Percentiles rank a stretch among this genome's conserved stretches.
Conservation (phyloP, 2,797 vertebrate species). For the Sebastes iracundus region DNA sequence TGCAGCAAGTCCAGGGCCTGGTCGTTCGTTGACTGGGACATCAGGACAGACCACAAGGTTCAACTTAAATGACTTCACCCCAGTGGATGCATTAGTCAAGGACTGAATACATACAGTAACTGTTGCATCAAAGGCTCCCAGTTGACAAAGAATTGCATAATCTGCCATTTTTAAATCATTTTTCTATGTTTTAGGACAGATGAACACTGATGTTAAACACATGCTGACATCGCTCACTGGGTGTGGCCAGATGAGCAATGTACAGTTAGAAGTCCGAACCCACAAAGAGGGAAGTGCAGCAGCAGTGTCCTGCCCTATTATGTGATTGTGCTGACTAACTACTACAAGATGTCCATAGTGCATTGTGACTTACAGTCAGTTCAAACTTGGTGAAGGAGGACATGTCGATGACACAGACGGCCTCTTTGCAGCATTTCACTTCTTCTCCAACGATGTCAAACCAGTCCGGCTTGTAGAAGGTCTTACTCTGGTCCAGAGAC, state of each 20-base stretch:
- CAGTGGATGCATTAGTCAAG: neutral
- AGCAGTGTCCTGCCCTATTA: neutral
- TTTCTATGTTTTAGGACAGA: neutral
- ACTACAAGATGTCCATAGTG: neutral
- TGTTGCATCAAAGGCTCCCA: neutral
- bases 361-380: slow-evolving; percentile 89
- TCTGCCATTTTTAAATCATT: neutral
- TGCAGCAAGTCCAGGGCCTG: slow-evolving; percentile 92
- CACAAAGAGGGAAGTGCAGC: neutral
- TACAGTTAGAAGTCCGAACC: neutral
- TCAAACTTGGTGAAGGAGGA: slow-evolving; percentile 99
- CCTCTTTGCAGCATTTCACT: slow-evolving; percentile 98
- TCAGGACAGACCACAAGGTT: slow-evolving; percentile 12
- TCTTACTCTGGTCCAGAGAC: slow-evolving; percentile 96
- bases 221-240: neutral
- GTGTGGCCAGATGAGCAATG: neutral
- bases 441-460: slow-evolving; percentile 97
- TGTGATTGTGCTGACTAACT: neutral
- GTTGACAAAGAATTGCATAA: neutral
- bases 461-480: slow-evolving; percentile 99
- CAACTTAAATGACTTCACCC: neutral
- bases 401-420: slow-evolving; percentile 98
- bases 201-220: no score
- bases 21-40: slow-evolving; percentile 87
- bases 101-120: neutral